Base-by-base conservation (phyloP, 2,113 vertebrate genomes). In the Nycticryphes semicollaris region DNA sequence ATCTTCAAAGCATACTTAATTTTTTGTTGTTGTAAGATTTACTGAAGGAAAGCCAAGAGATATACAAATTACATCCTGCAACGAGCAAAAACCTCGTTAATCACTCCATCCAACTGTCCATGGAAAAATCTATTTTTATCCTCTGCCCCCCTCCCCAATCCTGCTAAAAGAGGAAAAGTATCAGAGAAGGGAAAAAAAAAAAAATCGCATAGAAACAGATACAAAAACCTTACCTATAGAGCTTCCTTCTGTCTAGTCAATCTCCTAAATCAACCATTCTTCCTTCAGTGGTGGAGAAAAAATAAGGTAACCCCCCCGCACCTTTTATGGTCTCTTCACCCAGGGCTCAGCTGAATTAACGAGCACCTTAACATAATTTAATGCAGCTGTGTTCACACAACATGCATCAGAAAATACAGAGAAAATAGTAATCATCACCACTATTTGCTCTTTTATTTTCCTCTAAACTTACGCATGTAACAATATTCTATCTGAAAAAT, bases 241-340 rank as follows among this genome's bases (percentile, higher is more conserved):
- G 6, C 3, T 62, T 60, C 8, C 7, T 12, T 47, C 35, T 48
- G 8, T 1, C 4, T n/a, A 4, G 1, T 39, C 6, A 3, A 22
- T 14, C 18, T 81, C 8, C 23, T 66, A 53, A 45, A 45, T 0
- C 30, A 68, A 28, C 8, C 15, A 6, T 4, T n/a, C 23, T 8
- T 2, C 21, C 16, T 25, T 17, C 21, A 18, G 7, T 4, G 3
- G 2, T 4, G 1, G 1, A 28, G 1, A 28, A 12, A 39, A 15
- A 43, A 20, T 1, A 41, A 2, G 0, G 0, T 1, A 4, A 5
- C 5, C 5, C 4, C 4, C n/a, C 24, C 68, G 72, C 8, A 37
- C 4, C 8, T 3, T 80, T 81, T 88, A 75, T 30, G 8, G 8
- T 27, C 9, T 21, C 31, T 37, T 11, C 15, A 77, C 3, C 0